A percentile compares a stretch with the other conserved stretches of the same genome.
Evolutionary conservation across 2,797 vertebrate species (phyloP).

Genomic region (Oryzias sinensis): DNA sequence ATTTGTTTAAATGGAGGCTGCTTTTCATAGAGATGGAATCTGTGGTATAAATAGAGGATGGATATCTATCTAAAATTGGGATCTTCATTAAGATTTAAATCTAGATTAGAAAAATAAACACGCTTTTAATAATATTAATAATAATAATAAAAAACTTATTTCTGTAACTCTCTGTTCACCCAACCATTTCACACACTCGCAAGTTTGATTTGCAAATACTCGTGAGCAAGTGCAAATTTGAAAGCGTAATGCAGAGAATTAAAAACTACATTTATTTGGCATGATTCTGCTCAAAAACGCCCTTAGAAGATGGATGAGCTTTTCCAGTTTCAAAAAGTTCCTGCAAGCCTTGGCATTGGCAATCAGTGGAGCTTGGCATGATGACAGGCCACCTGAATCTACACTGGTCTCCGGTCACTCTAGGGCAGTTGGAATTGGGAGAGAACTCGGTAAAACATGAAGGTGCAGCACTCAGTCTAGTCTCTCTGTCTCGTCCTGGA

Average conservation of each 20-base stretch:
- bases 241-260: constrained; percentile 14
- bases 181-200: too few species aligned
- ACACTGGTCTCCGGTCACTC: constrained; percentile 65
- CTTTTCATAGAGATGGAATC: neutral
- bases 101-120: too few species aligned
- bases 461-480: constrained; percentile 27
- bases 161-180: too few species aligned
- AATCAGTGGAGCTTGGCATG: constrained; percentile 63
- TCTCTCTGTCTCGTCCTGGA: constrained; percentile 58
- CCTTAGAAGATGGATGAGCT: constrained; percentile 50
- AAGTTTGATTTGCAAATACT: too few species aligned
- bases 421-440: constrained; percentile 51
- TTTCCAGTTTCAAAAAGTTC: constrained; percentile 58
- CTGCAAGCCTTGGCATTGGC: constrained; percentile 44
- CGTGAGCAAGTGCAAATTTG: constrained; percentile 9
- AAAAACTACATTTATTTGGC: constrained; percentile 26
- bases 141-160: too few species aligned
- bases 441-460: constrained; percentile 28
- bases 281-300: constrained; percentile 39
- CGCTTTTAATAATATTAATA: too few species aligned
- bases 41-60: too few species aligned
- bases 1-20: constrained; percentile 12
- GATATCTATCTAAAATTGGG: too few species aligned
- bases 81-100: too few species aligned
- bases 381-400: constrained; percentile 67